Evolutionary conservation across 1,140 invertebrate genomes (phyloP).

Genomic region (Phortica variegata): DNA sequence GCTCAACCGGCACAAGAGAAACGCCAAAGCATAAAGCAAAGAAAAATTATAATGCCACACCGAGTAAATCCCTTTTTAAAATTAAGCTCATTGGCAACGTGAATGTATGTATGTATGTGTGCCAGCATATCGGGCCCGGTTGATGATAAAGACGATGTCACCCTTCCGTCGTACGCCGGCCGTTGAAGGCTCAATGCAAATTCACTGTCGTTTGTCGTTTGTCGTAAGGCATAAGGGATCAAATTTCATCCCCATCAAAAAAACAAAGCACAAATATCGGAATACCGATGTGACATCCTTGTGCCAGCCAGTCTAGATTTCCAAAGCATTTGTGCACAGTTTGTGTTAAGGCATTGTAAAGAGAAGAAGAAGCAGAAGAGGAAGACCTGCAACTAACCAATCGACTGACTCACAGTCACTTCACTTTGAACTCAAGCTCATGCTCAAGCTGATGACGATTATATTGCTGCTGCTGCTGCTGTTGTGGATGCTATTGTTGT

Average conservation of each 20-base stretch:
- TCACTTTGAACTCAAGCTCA: no score
- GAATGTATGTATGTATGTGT: conserved; percentile 33
- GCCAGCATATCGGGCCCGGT: conserved; percentile 26
- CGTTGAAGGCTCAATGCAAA: conserved; percentile 42
- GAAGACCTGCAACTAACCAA: no score
- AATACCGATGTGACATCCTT: conserved; percentile 51
- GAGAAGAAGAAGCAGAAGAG: conserved; percentile 15
- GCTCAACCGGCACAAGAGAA: conserved; percentile 15
- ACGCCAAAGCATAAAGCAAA: conserved; percentile 7
- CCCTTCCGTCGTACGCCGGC: conserved; percentile 2
- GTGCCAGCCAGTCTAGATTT: no score
- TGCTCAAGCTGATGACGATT: no score
- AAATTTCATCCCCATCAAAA: conserved; percentile 56
- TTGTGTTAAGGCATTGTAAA: conserved; percentile 17
- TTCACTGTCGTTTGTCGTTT: conserved; percentile 28
- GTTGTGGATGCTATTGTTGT: no score
- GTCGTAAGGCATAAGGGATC: conserved; percentile 34
- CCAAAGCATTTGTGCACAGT: no score
- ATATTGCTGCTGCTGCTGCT: no score
- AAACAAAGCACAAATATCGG: conserved; percentile 51
- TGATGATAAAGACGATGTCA: conserved; percentile 1
- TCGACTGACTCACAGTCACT: no score
- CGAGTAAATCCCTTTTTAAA: conserved; percentile 47
- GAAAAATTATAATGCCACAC: conserved; percentile 43
- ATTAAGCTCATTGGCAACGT: conserved; percentile 51